Evolutionary conservation across 1,140 invertebrate species (phyloP), one percentile per base, ranked within the genome.

Genomic region (Hyposmocoma kahamanoa): DNA sequence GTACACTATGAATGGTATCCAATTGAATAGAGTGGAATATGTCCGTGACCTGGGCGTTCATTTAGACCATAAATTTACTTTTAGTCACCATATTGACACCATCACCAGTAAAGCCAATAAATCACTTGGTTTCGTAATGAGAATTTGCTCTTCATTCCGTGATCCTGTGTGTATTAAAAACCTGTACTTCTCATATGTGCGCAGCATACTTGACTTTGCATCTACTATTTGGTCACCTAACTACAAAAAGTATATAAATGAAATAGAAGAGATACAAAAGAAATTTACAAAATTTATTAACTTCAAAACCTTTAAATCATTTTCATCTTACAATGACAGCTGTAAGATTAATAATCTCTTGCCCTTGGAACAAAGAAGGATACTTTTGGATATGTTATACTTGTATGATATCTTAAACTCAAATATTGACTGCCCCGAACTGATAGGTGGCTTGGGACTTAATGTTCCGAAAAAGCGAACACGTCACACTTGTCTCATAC

Each of bases 181-280:
- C n/a, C 6, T 42, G 2, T 42, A 42, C 22, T 42, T 42, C 17
- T 20, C 41, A 8, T 42, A 42, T 15, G 41, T 42, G 2, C 20
- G 41, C 2, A 22, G 21, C 17, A 24, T 26, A 2, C 22, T 42
- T 4, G 41, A 42, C 6, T 42, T 24, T 22, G 41, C 20, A 5
- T 24, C 20, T 11, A 22, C 20, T 15, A 22, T 42, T 3, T 42
- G 41, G 41, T 24, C 10, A 2, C 41, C 41, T 5, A 22, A 24
- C 17, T 42, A 42, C 24, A 26, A 24, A n/a, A 42, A 5, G 6
- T 26, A 42, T 26, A 42, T 13, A 2, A 3, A 22, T 22, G 6
- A 15, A n/a, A 22, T 42, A 10, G 41, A 42, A 24, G n/a, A 18
- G 6, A 22, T 22, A 8, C 41, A 42, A 15, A 42, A 42, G 22